Percentiles rank a stretch among this genome's conserved stretches.
phyloP scores from a whole-genome alignment of 2,888 invertebrate genomes.

The Hypolimnas misippus region DNA sequence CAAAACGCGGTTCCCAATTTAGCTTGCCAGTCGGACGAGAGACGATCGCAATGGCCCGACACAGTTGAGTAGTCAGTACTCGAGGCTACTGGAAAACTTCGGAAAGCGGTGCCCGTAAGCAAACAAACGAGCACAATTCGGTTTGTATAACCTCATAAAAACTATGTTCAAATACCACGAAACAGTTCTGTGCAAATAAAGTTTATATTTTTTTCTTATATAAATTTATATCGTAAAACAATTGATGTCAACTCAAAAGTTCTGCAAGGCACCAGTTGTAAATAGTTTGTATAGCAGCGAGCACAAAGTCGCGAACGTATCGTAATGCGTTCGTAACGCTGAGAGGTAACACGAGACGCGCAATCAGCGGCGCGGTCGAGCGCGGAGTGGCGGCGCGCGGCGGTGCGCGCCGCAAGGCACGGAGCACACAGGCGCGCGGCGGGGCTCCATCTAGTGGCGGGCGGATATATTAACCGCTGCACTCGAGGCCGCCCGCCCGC shows the following conservation, averaged over 20 bases:
- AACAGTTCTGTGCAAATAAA: conserved; percentile 36
- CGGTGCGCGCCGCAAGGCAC: conserved; percentile 59
- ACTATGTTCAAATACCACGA: conserved; percentile 47
- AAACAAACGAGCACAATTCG: conserved; percentile 36
- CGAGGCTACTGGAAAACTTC: conserved; percentile 40
- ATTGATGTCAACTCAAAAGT: conserved; percentile 30
- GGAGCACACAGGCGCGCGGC: conserved; percentile 75
- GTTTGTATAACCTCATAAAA: conserved; percentile 39
- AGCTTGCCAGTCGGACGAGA: conserved; percentile 74
- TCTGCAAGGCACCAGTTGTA: conserved; percentile 38
- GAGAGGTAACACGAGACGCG: conserved; percentile 70
- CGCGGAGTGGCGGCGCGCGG: conserved; percentile 78
- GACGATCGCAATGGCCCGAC: conserved; percentile 56
- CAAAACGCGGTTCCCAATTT: conserved; percentile 81
- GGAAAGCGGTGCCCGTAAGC: conserved; percentile 37
- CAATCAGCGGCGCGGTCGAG: conserved; percentile 78
- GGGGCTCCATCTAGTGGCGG: conserved; percentile 71
- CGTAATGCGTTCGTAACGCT: conserved; percentile 58
- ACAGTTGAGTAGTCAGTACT: conserved; percentile 26
- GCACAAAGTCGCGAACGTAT: conserved; percentile 71
- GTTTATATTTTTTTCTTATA: conserved; percentile 16
- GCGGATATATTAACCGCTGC: conserved; percentile 56
- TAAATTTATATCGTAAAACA: conserved; percentile 17
- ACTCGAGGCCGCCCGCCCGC: conserved; percentile 50
- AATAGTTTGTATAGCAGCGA: conserved; percentile 47